These are phyloP conservation scores for Diceros bicornis DNA, from an alignment of 2,797 vertebrate species.

Conservation along the genomic window DNA sequence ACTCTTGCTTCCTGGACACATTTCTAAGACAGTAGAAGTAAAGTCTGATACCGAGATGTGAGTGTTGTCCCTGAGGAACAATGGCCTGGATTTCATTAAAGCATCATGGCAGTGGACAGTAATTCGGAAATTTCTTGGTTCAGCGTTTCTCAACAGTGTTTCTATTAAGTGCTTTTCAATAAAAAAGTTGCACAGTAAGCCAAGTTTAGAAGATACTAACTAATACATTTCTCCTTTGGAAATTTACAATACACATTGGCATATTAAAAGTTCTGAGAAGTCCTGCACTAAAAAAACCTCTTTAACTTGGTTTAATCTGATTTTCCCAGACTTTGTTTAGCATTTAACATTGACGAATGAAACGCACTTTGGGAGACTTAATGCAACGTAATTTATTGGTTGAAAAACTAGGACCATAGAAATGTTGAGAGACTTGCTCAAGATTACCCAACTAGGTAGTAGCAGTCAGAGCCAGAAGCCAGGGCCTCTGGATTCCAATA, in stretches of 20 bases:
- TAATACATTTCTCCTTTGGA: not conserved
- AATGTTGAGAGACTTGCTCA: not conserved
- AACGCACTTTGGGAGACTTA: not conserved
- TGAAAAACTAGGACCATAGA: constrained; percentile 21
- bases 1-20: constrained; percentile 30
- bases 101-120: not conserved
- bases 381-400: not conserved
- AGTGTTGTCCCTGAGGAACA: not conserved
- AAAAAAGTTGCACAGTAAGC: not conserved
- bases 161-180: constrained; percentile 20
- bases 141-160: constrained; percentile 30
- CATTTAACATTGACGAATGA: not conserved
- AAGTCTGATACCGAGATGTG: not conserved
- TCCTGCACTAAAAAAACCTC: not conserved
- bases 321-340: constrained; percentile 26
- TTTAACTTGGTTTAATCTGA: not conserved
- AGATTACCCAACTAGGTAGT: not conserved
- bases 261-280: constrained; percentile 44
- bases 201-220: not conserved
- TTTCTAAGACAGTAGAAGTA: not conserved
- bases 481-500: not conserved
- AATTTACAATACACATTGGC: not conserved
- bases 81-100: not conserved
- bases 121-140: not conserved
- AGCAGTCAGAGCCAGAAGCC: not conserved